Percentiles rank a stretch among this genome's conserved stretches.
These are phyloP conservation scores for Dendrolimus kikuchii DNA, from an alignment of 1,140 invertebrate genomes.

Conservation along the genomic window DNA sequence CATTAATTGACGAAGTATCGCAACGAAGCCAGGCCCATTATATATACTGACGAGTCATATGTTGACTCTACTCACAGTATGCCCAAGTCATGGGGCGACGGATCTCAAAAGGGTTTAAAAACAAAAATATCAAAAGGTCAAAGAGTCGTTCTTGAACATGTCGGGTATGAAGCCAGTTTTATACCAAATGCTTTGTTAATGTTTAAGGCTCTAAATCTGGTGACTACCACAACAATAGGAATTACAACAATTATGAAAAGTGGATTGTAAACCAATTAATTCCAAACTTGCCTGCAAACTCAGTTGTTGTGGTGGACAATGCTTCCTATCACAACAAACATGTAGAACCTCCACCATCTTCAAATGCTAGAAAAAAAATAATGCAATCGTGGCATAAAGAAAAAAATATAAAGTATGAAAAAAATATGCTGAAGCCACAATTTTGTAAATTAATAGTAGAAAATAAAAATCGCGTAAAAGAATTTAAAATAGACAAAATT, in stretches of 20 bases:
- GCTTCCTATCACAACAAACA: neutral
- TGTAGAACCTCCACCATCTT: neutral
- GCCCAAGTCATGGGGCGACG: constrained; percentile 13
- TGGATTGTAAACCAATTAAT: neutral
- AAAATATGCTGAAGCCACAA: neutral
- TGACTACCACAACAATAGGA: neutral
- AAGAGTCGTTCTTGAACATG: constrained; percentile 31
- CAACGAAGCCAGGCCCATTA: constrained; percentile 9
- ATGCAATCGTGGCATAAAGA: constrained; percentile 1
- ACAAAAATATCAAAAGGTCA: constrained; percentile 25
- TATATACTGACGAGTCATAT: constrained; percentile 20
- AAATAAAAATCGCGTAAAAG: constrained; percentile 1
- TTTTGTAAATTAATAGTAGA: neutral
- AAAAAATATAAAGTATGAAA: neutral
- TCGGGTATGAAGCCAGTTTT: constrained; percentile 9
- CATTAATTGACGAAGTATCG: too few relatives aligned
- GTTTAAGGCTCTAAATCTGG: neutral
- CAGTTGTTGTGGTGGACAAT: constrained; percentile 7
- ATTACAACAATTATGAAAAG: constrained; percentile 4
- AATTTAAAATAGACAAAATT: constrained; percentile 1
- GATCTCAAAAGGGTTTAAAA: constrained; percentile 14
- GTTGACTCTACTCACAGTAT: constrained; percentile 8
- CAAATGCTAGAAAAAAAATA: constrained; percentile 1
- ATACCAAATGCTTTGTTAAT: constrained; percentile 1
- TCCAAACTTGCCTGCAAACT: constrained; percentile 3